These are phyloP conservation scores for Kudoa iwatai DNA, from an alignment of 30 jellyfish, hydroid and myxozoan genomes.

Conservation along the genomic window DNA sequence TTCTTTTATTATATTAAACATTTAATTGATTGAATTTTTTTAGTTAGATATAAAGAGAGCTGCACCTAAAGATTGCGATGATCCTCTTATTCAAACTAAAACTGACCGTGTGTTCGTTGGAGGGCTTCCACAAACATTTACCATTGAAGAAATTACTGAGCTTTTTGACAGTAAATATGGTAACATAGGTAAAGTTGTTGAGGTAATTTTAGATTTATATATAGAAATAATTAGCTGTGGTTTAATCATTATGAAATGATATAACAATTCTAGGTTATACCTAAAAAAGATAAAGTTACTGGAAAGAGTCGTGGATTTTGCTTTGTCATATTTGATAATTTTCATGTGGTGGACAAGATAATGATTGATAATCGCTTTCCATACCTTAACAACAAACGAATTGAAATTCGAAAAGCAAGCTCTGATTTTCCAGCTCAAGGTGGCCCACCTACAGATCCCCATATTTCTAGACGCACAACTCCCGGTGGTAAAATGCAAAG, in stretches of 20 bases:
- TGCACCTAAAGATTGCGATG: not conserved
- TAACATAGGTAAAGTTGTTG: not conserved
- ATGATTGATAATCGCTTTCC: not conserved
- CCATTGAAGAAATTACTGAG: not conserved
- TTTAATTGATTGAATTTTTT: too few relatives aligned
- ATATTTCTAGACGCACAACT: too few relatives aligned
- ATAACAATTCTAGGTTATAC: not conserved
- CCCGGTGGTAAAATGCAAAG: too few relatives aligned
- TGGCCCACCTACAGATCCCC: not conserved
- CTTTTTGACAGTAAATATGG: conserved; percentile 1
- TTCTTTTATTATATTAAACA: too few relatives aligned
- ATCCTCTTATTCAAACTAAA: not conserved
- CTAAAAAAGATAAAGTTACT: not conserved
- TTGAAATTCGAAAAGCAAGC: not conserved
- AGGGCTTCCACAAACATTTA: not conserved
- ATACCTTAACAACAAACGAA: not conserved
- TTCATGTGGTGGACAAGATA: conserved; percentile 1
- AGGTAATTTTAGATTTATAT: not conserved
- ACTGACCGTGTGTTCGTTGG: not conserved
- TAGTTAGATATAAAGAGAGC: conserved; percentile 1
- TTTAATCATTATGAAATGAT: too few relatives aligned
- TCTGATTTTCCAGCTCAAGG: not conserved
- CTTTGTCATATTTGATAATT: not conserved
- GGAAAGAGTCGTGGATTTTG: conserved; percentile 1
- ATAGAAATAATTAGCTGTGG: too few relatives aligned